Percentiles rank a stretch among this genome's conserved stretches.
Conservation (phyloP, 2,888 invertebrate species). For the Polyommatus iphigenia region DNA sequence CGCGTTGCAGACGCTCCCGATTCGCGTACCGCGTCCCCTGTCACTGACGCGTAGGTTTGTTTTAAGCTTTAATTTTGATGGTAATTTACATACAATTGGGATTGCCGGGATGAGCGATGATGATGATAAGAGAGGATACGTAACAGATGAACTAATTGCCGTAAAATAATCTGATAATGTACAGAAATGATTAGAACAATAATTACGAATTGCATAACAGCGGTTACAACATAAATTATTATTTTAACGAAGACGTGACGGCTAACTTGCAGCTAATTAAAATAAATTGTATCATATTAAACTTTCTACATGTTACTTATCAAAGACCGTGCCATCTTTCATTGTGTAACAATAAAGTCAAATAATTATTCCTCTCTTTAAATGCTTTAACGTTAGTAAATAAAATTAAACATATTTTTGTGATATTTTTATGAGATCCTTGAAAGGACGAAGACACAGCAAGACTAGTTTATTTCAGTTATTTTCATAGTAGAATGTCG, state of each 20-base stretch:
- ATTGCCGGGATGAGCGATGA: not conserved
- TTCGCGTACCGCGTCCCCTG: too few species aligned
- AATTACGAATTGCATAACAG: slow-evolving; percentile 13
- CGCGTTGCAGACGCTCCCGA: too few species aligned
- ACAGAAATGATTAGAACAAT: slow-evolving; percentile 17
- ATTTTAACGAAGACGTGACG: slow-evolving; percentile 12
- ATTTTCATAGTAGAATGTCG: too few species aligned
- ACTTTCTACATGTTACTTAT: slow-evolving; percentile 9
- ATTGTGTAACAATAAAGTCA: not conserved
- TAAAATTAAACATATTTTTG: not conserved
- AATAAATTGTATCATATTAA: slow-evolving; percentile 9
- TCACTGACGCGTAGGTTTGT: too few species aligned
- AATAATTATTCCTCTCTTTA: not conserved
- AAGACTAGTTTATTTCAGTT: too few species aligned
- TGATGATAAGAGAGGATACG: not conserved
- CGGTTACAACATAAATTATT: slow-evolving; percentile 16
- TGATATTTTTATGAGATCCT: too few species aligned
- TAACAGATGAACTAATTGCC: slow-evolving; percentile 19
- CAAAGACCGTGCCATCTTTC: not conserved
- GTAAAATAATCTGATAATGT: slow-evolving; percentile 12
- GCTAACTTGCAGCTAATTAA: slow-evolving; percentile 18
- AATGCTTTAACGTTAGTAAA: not conserved
- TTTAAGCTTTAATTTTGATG: not conserved
- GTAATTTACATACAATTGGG: not conserved
- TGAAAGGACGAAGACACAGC: too few species aligned